Conservation (phyloP, 2,888 invertebrate genomes). For the Mantis religiosa region DNA sequence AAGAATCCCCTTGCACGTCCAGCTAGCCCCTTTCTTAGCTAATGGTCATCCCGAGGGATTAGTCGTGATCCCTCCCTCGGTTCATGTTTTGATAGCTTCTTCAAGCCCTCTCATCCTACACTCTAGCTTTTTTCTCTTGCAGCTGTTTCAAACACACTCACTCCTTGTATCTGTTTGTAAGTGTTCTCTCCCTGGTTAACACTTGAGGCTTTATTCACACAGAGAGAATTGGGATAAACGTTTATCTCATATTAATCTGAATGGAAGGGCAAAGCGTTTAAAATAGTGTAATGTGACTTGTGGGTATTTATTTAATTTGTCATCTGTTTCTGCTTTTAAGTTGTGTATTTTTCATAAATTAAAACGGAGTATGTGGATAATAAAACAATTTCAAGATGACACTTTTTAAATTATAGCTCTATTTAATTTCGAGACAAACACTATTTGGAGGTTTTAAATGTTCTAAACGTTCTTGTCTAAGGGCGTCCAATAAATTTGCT, state of each 20-base stretch:
- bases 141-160: background rate
- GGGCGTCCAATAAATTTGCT: too few species aligned
- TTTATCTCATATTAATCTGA: background rate
- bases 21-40: background rate
- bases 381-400: too few species aligned
- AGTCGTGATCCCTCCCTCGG: background rate
- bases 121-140: background rate
- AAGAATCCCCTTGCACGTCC: background rate
- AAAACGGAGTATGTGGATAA: too few species aligned
- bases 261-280: background rate
- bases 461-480: too few species aligned
- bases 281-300: background rate
- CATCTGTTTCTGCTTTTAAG: too few species aligned
- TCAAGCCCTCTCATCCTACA: conserved; percentile 2
- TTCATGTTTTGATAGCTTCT: conserved; percentile 17
- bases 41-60: conserved; percentile 17
- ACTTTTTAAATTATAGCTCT: too few species aligned
- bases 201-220: background rate
- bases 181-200: background rate
- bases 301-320: too few species aligned
- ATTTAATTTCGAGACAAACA: too few species aligned
- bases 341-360: too few species aligned
- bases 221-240: background rate
- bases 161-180: background rate
- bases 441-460: too few species aligned